These are phyloP conservation scores for Pachycephus smyrnensis DNA, from an alignment of 2,888 invertebrate genomes.

Conservation along the genomic window DNA sequence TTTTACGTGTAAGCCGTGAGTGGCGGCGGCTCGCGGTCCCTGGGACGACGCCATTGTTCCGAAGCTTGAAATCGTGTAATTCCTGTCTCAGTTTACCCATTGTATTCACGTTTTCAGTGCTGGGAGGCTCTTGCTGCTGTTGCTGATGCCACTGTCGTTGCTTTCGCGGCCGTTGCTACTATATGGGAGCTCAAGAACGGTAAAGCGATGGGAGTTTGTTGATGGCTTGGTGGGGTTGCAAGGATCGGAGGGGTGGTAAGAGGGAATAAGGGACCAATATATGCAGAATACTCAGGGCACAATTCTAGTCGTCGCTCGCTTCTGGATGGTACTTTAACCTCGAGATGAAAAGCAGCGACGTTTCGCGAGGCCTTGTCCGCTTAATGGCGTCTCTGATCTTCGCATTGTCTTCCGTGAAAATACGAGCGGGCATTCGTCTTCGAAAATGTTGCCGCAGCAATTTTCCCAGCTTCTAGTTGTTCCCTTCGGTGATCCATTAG, in stretches of 20 bases:
- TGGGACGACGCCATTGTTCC: constrained; percentile 40
- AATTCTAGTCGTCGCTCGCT: background rate
- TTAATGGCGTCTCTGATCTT: constrained; percentile 34
- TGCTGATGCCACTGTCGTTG: constrained; percentile 9
- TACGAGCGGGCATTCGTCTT: background rate
- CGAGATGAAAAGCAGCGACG: background rate
- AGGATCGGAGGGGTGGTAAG: background rate
- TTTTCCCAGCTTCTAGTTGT: background rate
- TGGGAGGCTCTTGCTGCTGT: constrained; percentile 15
- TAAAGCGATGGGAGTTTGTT: background rate
- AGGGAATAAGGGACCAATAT: background rate
- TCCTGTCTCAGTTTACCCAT: background rate
- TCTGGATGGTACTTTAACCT: background rate
- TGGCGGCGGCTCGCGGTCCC: constrained; percentile 3
- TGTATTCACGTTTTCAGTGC: constrained; percentile 24
- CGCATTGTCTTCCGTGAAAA: constrained; percentile 29
- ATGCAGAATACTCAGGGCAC: background rate
- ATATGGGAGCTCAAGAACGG: background rate
- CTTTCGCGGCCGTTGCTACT: background rate
- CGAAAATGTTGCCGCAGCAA: background rate
- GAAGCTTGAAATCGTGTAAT: constrained; percentile 29
- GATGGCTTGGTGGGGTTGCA: background rate
- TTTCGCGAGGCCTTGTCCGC: constrained; percentile 14
- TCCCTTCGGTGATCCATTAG: background rate
- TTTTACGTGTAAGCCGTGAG: constrained; percentile 41